Evolutionary conservation across 2,797 vertebrate genomes (phyloP).

Genomic region (Rhynchonycteris naso): DNA sequence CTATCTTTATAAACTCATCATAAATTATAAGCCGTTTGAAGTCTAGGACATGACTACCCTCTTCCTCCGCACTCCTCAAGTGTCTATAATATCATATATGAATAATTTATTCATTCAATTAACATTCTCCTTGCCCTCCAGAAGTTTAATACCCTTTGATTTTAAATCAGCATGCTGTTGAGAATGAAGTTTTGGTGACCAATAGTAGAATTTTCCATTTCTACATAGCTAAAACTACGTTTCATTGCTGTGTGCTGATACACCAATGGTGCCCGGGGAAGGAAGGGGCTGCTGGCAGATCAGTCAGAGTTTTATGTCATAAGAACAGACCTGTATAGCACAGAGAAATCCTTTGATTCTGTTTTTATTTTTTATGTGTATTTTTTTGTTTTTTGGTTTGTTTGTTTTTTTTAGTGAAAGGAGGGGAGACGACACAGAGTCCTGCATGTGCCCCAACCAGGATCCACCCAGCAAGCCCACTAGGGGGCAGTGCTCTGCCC

Average conservation of each 20-base stretch:
- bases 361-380: not conserved
- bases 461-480: too few species aligned
- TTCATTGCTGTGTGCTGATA: not conserved
- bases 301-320: not conserved
- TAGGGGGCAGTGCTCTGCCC: too few species aligned
- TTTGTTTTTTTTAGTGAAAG: too few species aligned
- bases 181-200: not conserved
- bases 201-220: not conserved
- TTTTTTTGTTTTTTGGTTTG: too few species aligned
- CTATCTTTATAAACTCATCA: not conserved
- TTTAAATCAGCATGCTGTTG: not conserved
- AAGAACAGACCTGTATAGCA: not conserved
- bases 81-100: not conserved
- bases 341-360: conserved; percentile 6
- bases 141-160: not conserved
- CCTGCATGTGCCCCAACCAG: too few species aligned
- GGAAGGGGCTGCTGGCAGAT: not conserved
- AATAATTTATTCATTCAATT: not conserved
- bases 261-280: not conserved
- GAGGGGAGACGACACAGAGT: too few species aligned
- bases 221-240: not conserved
- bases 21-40: conserved; percentile 27
- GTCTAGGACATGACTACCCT: not conserved
- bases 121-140: not conserved
- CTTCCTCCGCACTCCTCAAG: not conserved